These are phyloP conservation scores for Eupithecia subfuscata DNA, from an alignment of 2,888 invertebrate species.

Conservation along the genomic window DNA sequence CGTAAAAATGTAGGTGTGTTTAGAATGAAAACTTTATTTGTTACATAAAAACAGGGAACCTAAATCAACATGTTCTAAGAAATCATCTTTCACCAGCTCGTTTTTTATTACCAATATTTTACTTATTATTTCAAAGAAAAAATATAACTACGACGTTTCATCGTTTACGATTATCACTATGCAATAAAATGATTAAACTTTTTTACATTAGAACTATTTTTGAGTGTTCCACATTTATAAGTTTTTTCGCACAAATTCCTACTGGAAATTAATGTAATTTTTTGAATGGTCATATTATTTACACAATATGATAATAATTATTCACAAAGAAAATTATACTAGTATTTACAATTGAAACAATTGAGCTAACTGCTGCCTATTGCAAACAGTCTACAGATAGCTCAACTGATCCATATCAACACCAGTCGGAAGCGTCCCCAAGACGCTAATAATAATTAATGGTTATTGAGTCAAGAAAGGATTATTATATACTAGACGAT, in stretches of 20 bases:
- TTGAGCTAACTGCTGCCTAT: too few species aligned
- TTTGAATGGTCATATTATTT: neutral
- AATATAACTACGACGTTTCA: conserved; percentile 10
- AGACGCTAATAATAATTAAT: too few species aligned
- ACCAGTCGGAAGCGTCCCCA: too few species aligned
- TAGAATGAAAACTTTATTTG: neutral
- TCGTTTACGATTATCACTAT: conserved; percentile 27
- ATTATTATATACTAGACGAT: too few species aligned
- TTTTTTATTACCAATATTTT: neutral
- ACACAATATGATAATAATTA: too few species aligned
- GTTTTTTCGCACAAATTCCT: neutral
- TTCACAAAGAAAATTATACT: too few species aligned
- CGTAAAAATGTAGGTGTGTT: neutral
- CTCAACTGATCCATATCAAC: too few species aligned
- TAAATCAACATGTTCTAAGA: neutral
- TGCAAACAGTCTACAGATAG: too few species aligned
- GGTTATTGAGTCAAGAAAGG: too few species aligned
- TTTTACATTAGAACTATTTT: neutral
- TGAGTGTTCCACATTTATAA: neutral
- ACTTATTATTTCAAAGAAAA: neutral
- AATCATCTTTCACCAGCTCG: conserved; percentile 5
- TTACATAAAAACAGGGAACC: neutral
- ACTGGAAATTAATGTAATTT: neutral
- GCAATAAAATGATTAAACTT: conserved; percentile 20
- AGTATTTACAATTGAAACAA: too few species aligned